phyloP scores from a whole-genome alignment of 1,140 invertebrate genomes.

The Tetramorium alpestre region DNA sequence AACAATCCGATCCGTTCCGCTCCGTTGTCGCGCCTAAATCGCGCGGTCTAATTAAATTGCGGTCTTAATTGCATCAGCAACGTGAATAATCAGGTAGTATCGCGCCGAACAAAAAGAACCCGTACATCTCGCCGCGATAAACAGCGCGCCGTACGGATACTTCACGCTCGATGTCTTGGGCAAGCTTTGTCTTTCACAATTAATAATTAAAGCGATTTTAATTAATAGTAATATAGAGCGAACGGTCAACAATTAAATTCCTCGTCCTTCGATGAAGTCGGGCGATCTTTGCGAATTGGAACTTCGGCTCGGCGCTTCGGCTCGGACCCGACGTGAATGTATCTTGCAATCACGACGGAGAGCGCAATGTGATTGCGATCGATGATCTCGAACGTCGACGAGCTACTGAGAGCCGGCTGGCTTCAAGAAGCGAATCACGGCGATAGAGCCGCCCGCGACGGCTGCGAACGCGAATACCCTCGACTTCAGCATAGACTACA shows the following conservation, averaged over 20 bases:
- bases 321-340: background rate
- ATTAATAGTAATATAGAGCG: too few species aligned
- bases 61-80: conserved; percentile 19
- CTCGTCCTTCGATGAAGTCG: background rate
- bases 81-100: background rate
- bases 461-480: conserved; percentile 13
- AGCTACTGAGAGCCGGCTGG: conserved; percentile 10
- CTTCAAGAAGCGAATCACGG: background rate
- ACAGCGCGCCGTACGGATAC: background rate
- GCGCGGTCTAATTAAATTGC: conserved; percentile 8
- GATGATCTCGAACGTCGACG: conserved; percentile 24
- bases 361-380: background rate
- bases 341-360: background rate
- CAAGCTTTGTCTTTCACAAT: background rate
- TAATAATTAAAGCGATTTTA: background rate
- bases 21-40: background rate
- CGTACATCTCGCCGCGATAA: background rate
- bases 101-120: background rate
- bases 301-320: background rate
- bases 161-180: background rate
- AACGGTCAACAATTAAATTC: background rate
- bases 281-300: background rate
- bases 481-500: background rate
- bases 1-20: background rate
- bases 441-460: background rate